phyloP scores from a whole-genome alignment of 2,797 vertebrate genomes.

The Sebastes iracundus region DNA sequence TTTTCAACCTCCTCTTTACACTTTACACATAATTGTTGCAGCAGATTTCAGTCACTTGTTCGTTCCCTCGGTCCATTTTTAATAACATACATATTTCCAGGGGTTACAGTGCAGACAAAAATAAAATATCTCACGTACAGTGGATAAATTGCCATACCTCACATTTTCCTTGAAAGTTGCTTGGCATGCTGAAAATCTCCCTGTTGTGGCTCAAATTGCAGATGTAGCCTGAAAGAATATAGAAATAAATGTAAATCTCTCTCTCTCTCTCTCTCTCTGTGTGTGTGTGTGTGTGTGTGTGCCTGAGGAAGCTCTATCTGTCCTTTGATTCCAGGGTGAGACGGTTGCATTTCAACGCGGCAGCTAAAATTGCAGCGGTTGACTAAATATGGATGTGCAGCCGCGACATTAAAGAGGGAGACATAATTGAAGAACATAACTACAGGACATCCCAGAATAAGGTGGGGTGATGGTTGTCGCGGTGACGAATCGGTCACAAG shows the following conservation, averaged over 20 bases:
- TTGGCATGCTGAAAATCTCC: conserved; percentile 73
- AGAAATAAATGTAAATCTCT: conserved; percentile 80
- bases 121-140: conserved; percentile 58
- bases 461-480: conserved; percentile 71
- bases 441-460: conserved; percentile 84
- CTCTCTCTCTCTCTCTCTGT: conserved; percentile 1
- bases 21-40: conserved; percentile 41
- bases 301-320: conserved; percentile 77
- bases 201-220: conserved; percentile 79
- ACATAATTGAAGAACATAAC: conserved; percentile 88
- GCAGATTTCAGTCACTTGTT: conserved; percentile 45
- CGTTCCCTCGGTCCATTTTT: conserved; percentile 25
- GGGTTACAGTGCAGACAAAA: conserved; percentile 59
- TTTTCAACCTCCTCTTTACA: conserved; percentile 37
- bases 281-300: background rate
- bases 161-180: conserved; percentile 76
- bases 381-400: conserved; percentile 85
- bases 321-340: conserved; percentile 83
- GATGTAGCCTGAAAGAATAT: conserved; percentile 81
- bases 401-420: conserved; percentile 83
- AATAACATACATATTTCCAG: conserved; percentile 55
- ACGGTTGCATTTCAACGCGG: conserved; percentile 75
- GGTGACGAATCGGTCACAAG: conserved; percentile 77
- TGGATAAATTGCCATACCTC: conserved; percentile 67
- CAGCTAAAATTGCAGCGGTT: conserved; percentile 83